Base-by-base conservation (phyloP, 2,888 invertebrate species). In the Ptychoptera albimana region DNA sequence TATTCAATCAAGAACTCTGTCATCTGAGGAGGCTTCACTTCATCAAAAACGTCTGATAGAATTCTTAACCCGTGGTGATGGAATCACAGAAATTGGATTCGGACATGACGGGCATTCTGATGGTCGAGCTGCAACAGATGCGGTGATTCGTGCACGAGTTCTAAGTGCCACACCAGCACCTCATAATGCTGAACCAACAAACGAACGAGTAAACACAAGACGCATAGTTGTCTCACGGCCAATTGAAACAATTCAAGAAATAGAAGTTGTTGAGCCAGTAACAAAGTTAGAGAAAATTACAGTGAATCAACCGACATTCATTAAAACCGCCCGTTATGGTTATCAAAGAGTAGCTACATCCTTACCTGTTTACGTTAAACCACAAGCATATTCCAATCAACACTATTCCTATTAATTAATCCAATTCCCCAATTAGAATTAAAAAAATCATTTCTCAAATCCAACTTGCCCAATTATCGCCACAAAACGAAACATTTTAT, bases 181-280 rank as follows among this genome's bases (percentile, higher is more conserved):
- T 14, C 64, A 63, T 3, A 61, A 68, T 53, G 61, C 64, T 1
- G 61, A 67, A 15, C 64, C 72, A 41, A 60, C 68, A 39, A 70
- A 69, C 42, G 74, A 75, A 57, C 70, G 69, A 45, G 69, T 73
- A 42, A 72, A 73, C 50, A 74, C 74, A 32, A 66, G 74, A 32
- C 68, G 75, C 48, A 71, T 75, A 48, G 75, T 75, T n/a, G 69
- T 75, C 37, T 72, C 70, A 50, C 67, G 73, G 46, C 75, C 74
- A 12, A 71, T 75, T 49, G 73, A 74, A 57, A 75, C 75, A 2
- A 64, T 74, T 13, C 72, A 74, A 52, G 72, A 74, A 54, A 66
- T 72, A 23, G 70, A 74, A 48, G 70, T 74, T 38, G 68, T 72
- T 39, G 72, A 75, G 54, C 75, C 75, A 31, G 69, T 70, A 37